Conservation (phyloP, 2,113 vertebrate genomes). For the Suricata suricatta region DNA sequence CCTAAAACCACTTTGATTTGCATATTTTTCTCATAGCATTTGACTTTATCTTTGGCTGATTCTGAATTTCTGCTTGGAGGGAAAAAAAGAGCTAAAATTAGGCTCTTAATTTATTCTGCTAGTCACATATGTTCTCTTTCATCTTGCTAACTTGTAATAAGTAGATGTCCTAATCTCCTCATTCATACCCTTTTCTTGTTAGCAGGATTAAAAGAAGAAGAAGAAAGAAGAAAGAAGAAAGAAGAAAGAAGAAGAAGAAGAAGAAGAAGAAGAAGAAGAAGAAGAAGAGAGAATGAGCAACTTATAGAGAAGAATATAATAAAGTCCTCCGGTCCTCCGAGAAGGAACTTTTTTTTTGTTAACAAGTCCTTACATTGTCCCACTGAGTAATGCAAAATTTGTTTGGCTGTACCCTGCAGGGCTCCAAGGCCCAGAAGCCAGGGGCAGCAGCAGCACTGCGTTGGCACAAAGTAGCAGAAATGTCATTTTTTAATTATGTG, state of each 20-base stretch:
- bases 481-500: conserved; percentile 88
- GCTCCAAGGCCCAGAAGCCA: conserved; percentile 69
- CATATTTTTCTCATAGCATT: background rate
- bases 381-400: conserved; percentile 68
- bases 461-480: conserved; percentile 81
- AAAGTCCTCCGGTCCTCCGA: background rate
- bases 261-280: too few relatives aligned
- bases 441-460: conserved; percentile 55
- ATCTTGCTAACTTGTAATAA: conserved; percentile 62
- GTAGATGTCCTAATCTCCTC: conserved; percentile 10
- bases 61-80: background rate
- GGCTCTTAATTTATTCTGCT: conserved; percentile 69
- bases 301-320: conserved; percentile 14
- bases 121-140: conserved; percentile 58
- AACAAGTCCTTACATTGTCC: conserved; percentile 53
- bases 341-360: conserved; percentile 60
- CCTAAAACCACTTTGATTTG: background rate
- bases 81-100: conserved; percentile 55
- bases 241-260: too few relatives aligned
- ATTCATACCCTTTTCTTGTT: background rate
- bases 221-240: too few relatives aligned
- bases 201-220: conserved; percentile 17
- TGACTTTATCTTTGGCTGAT: background rate
- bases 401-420: conserved; percentile 76
- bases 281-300: background rate